These are phyloP conservation scores for Pangasius macronema DNA, from an alignment of 2,797 vertebrate species.

Conservation along the genomic window DNA sequence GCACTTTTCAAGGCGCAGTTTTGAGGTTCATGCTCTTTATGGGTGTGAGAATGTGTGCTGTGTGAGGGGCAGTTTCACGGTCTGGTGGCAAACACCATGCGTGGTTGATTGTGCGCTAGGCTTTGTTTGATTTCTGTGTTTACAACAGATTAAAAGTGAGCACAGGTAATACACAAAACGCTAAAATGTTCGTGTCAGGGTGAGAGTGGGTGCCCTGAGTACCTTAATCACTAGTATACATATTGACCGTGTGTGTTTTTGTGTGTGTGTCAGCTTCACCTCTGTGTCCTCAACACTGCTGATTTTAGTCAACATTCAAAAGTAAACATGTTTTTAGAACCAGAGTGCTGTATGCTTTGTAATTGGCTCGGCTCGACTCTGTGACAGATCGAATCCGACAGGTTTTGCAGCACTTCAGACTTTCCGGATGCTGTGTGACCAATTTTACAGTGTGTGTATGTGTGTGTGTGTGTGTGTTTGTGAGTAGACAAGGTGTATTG, in stretches of 20 bases:
- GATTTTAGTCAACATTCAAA: conserved; percentile 36
- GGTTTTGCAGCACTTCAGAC: conserved; percentile 52
- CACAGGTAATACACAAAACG: not conserved
- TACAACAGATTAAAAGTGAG: conserved; percentile 39
- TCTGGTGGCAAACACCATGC: conserved; percentile 41
- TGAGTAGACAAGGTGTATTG: conserved; percentile 7
- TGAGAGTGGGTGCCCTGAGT: conserved; percentile 24
- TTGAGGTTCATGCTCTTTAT: conserved; percentile 17
- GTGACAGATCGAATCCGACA: conserved; percentile 56
- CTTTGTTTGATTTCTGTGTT: conserved; percentile 48
- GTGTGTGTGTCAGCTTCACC: conserved; percentile 1
- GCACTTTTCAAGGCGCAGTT: conserved; percentile 11
- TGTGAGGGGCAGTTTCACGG: conserved; percentile 45
- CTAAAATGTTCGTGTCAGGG: not conserved
- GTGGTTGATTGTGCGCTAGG: conserved; percentile 39
- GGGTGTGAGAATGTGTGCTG: conserved; percentile 23
- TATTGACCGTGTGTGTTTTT: conserved; percentile 21
- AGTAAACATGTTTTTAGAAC: conserved; percentile 59
- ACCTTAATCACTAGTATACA: conserved; percentile 54
- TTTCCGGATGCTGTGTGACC: conserved; percentile 43
- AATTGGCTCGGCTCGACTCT: conserved; percentile 41
- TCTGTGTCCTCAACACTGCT: conserved; percentile 11
- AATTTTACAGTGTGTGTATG: conserved; percentile 33
- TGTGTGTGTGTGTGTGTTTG: conserved; percentile 16
- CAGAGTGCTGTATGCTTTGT: conserved; percentile 4